Percentiles rank a stretch among this genome's conserved stretches.
Evolutionary conservation across 2,888 invertebrate species (phyloP).

Genomic region (Oxycera nigricornis): DNA sequence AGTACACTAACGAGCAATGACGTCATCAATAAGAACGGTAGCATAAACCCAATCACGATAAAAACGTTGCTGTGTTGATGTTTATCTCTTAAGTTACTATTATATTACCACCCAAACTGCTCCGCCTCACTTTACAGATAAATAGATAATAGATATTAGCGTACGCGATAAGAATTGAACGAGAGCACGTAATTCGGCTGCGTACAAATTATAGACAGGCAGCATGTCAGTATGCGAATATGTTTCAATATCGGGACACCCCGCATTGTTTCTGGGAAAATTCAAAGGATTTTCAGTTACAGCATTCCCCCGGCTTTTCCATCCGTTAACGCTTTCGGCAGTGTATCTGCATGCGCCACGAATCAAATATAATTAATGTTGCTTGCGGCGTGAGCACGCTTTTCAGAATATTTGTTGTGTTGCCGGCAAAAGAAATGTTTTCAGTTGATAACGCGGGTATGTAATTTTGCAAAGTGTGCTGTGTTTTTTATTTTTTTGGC

Average conservation of each 20-base stretch:
- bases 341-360: neutral
- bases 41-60: neutral
- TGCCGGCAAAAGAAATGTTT: neutral
- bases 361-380: neutral
- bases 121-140: neutral
- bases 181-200: neutral
- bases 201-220: neutral
- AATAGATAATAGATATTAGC: neutral
- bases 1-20: neutral
- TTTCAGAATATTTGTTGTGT: neutral
- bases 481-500: neutral
- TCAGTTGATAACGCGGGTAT: neutral
- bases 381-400: neutral
- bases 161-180: neutral
- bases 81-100: neutral
- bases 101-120: neutral
- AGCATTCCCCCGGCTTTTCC: neutral
- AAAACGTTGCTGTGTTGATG: neutral
- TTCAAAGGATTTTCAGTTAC: neutral
- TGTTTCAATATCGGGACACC: neutral
- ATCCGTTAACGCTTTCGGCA: neutral
- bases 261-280: neutral
- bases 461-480: neutral
- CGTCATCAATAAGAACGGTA: neutral
- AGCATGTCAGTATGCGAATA: neutral